A percentile compares a stretch with the other conserved stretches of the same genome.
Conservation (phyloP, 2,113 vertebrate species). For the Perccottus glenii region DNA sequence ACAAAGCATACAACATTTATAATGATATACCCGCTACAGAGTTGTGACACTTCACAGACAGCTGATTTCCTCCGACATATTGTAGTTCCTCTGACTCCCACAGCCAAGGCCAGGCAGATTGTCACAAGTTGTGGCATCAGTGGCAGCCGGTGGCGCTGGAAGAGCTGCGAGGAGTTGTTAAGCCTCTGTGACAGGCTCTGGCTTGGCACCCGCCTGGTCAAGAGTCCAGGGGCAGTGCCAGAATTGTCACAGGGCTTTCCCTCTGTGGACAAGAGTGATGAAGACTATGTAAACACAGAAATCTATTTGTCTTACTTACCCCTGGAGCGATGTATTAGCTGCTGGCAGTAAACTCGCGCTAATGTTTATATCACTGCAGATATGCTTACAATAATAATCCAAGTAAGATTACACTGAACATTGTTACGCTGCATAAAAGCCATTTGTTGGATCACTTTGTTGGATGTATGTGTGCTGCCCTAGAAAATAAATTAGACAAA, state of each 20-base stretch:
- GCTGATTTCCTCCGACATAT: too few species aligned
- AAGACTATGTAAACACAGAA: background rate
- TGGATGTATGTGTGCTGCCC: too few species aligned
- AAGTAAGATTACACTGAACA: too few species aligned
- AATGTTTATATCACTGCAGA: background rate
- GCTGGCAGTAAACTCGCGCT: background rate
- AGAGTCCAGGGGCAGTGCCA: constrained; percentile 20
- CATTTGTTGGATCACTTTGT: background rate
- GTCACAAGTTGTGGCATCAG: constrained; percentile 26
- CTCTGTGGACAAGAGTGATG: constrained; percentile 19
- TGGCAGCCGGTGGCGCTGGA: constrained; percentile 7
- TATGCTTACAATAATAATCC: too few species aligned
- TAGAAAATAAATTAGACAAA: too few species aligned
- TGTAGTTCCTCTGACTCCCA: constrained; percentile 7
- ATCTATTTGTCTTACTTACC: background rate
- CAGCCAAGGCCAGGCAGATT: constrained; percentile 17
- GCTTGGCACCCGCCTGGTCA: constrained; percentile 45
- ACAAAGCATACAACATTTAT: too few species aligned
- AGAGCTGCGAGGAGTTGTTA: constrained; percentile 38
- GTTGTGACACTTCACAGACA: background rate
- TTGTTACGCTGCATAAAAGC: background rate
- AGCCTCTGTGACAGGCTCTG: constrained; percentile 48
- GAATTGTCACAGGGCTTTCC: constrained; percentile 57
- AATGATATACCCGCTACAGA: background rate
- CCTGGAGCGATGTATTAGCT: background rate